Conservation (phyloP, 2,113 vertebrate genomes). For the Miniopterus natalensis region DNA sequence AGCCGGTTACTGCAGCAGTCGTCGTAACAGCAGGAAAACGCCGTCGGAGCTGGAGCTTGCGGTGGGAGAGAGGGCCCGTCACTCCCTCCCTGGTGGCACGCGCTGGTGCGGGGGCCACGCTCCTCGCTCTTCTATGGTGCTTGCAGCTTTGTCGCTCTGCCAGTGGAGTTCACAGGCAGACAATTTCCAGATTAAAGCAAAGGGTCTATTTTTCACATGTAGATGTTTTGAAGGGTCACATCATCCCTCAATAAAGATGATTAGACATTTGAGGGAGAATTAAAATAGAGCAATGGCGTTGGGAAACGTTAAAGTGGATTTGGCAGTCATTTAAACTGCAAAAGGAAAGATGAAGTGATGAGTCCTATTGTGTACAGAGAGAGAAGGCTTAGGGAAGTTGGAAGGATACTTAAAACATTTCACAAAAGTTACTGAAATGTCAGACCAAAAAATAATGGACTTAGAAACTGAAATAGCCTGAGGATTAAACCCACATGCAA, state of each 20-base stretch:
- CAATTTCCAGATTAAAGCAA: neutral
- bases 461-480: neutral
- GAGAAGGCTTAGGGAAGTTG: neutral
- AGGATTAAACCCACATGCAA: neutral
- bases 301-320: neutral
- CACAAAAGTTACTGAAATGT: neutral
- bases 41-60: neutral
- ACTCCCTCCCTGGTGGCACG: accelerated
- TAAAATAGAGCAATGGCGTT: neutral
- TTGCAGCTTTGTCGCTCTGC: neutral
- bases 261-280: neutral
- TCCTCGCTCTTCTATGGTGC: no score
- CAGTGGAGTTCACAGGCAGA: neutral
- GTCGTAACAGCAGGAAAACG: neutral
- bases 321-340: neutral
- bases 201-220: neutral
- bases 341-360: neutral
- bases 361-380: neutral
- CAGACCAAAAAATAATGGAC: neutral
- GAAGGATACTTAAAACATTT: constrained; percentile 28
- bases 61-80: neutral
- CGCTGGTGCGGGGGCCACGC: no score
- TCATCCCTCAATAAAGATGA: constrained; percentile 9
- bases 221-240: neutral
- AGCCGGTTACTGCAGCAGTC: neutral